Conservation (phyloP, 1,140 invertebrate genomes). For the Branchinecta lindahli region DNA sequence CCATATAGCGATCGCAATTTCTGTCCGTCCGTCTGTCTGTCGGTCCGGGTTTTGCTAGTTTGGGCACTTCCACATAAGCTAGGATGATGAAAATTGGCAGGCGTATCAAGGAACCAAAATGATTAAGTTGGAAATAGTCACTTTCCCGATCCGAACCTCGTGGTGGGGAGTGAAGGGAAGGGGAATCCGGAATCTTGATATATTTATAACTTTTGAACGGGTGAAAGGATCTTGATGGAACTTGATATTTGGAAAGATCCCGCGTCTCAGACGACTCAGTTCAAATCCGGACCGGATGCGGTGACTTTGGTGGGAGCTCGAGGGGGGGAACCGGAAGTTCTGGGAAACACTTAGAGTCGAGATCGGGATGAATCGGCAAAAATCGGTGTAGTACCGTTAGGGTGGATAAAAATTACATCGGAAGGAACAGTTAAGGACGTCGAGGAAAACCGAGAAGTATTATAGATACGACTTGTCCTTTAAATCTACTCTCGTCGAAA, state of each 20-base stretch:
- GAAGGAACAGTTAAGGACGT: no score
- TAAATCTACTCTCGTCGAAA: no score
- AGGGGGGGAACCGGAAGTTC: not conserved
- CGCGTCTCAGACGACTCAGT: not conserved
- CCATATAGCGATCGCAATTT: no score
- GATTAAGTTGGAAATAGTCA: not conserved
- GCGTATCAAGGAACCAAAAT: no score
- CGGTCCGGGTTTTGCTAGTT: no score
- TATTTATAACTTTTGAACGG: conserved; percentile 6
- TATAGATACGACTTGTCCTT: no score
- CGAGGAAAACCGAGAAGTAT: no score
- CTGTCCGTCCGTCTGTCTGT: no score
- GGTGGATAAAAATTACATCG: no score
- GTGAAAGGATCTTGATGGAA: not conserved
- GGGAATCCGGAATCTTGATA: not conserved
- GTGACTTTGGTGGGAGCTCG: not conserved
- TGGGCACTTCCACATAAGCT: no score
- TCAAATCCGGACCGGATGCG: not conserved
- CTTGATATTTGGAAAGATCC: not conserved
- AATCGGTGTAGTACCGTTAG: no score
- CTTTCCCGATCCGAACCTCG: not conserved
- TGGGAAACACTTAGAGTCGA: not conserved
- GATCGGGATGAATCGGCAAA: not conserved
- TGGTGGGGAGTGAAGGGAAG: not conserved
- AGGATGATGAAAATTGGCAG: not conserved